Base-by-base conservation (phyloP, 2,888 invertebrate genomes). In the Apodemia mormo region DNA sequence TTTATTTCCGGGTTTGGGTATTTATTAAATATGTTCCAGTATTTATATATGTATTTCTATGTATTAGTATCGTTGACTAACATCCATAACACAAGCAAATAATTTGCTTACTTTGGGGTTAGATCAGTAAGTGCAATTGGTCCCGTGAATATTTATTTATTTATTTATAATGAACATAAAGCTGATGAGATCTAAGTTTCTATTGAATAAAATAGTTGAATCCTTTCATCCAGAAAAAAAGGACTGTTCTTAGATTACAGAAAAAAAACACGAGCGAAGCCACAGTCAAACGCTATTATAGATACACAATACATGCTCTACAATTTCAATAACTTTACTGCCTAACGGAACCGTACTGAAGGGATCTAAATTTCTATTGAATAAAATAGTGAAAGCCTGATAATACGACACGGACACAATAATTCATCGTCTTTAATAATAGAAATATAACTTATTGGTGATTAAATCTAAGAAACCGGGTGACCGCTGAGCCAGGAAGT, bases 401-500 rank as follows among this genome's bases (percentile, higher is more conserved):
- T 29, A n/a, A 54, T 56, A 30, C 29, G 56, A 56, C 56, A 49
- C 49, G 12, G 49, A 49, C 4, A 2, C 49, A 58, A 58, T 58
- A 58, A 33, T 58, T 58, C 30, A 58, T 58, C 43, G 43, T 43
- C 58, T 58, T 58, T 58, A 58, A 30, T 58, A 56, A 56, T 56
- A 58, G 58, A 58, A 58, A 58, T 58, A 58, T 58, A 58, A 58
- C 7, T 56, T 56, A 56, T 56, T 33, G 29, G 58, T 30, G 58
- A 64, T 54, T 65, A 67, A 64, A 71, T 67, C 45, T 61, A 66
- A 9, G 43, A 69, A 58, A 43, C 22, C 61, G 40, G 52, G 52
- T 43, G 70, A 64, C 67, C 37, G 66, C 6, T 40, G 54, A 1
- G 67, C 66, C 70, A 74, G 74, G 72, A 74, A 74, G 71, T 66